Conservation (phyloP, 2,113 vertebrate species). For the Cheirogaleus medius region DNA sequence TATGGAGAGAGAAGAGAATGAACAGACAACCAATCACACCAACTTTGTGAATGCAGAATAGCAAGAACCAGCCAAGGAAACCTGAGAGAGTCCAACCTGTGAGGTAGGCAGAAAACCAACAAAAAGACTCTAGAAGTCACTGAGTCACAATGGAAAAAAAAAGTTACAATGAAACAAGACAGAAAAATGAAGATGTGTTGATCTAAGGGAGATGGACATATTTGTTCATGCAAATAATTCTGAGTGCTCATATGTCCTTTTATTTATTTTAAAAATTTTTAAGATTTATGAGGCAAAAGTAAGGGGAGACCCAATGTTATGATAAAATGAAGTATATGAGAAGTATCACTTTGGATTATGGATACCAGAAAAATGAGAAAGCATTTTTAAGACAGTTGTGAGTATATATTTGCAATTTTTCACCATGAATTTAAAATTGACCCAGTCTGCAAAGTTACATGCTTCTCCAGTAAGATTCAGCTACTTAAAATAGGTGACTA, state of each 20-base stretch:
- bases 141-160: too few relatives aligned
- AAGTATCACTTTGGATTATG: background rate
- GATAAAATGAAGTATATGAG: background rate
- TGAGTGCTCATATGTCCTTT: background rate
- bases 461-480: background rate
- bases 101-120: background rate
- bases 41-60: background rate
- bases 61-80: background rate
- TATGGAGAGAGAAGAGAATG: background rate
- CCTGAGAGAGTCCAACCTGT: background rate
- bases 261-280: background rate
- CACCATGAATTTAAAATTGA: background rate
- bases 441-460: accelerated
- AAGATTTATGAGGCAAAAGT: background rate
- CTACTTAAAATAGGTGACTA: background rate
- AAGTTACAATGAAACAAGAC: background rate
- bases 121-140: background rate
- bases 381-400: background rate
- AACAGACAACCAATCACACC: background rate
- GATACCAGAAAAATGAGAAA: background rate
- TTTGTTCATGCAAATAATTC: background rate
- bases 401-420: background rate
- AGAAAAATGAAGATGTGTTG: background rate
- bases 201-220: background rate
- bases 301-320: background rate